Conservation (phyloP, 1,140 invertebrate species). For the Nasonia vitripennis region DNA sequence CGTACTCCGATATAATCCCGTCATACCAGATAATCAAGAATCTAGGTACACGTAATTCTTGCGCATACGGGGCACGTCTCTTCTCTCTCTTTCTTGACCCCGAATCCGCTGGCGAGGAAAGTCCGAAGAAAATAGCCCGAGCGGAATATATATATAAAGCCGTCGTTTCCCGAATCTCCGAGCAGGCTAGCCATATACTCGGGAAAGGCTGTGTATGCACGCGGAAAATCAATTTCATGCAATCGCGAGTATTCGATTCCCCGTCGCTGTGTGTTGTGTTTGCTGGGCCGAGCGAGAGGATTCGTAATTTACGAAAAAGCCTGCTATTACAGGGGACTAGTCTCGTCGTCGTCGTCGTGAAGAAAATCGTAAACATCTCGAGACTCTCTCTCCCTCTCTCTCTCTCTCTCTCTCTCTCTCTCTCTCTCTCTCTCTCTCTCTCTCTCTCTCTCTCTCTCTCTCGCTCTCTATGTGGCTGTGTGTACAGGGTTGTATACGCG, state of each 20-base stretch:
- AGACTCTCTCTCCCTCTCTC: background rate
- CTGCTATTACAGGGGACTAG: background rate
- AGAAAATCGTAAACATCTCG: constrained; percentile 10
- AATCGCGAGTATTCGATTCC: background rate
- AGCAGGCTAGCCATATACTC: no score
- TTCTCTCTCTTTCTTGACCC: no score
- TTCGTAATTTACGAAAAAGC: constrained; percentile 7
- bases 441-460: no score
- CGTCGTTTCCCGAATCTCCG: background rate
- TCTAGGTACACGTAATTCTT: background rate
- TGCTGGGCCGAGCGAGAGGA: background rate
- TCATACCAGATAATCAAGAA: background rate
- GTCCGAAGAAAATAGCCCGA: background rate
- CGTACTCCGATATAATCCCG: no score
- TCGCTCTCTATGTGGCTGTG: no score
- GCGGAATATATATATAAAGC: background rate
- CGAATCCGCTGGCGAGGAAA: no score
- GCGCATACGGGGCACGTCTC: no score
- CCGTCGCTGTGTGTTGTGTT: background rate
- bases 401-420: no score
- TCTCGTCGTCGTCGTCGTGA: background rate
- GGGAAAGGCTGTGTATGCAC: no score
- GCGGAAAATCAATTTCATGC: constrained; percentile 14
- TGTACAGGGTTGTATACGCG: background rate
- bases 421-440: no score